These are phyloP conservation scores for Argyresthia albistria DNA, from an alignment of 2,888 invertebrate genomes.

Conservation along the genomic window DNA sequence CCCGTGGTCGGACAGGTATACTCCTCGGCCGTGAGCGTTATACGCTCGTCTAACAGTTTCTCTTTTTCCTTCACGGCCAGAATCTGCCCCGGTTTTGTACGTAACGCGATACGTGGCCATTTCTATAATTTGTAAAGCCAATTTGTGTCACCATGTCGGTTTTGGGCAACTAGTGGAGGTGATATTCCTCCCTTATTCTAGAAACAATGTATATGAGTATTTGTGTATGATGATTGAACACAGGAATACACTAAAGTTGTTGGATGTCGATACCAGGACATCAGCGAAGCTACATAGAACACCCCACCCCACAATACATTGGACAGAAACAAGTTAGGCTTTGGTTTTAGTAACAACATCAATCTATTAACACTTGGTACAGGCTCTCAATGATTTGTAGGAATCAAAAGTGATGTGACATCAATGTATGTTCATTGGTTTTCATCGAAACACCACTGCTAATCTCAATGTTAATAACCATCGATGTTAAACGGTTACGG, in stretches of 20 bases:
- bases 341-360: conserved; percentile 24
- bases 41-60: conserved; percentile 90
- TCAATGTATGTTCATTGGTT: neutral
- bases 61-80: conserved; percentile 90
- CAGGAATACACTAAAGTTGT: too few species aligned
- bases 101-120: conserved; percentile 88
- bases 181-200: too few species aligned
- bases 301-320: conserved; percentile 25
- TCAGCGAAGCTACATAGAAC: conserved; percentile 49
- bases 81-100: conserved; percentile 87
- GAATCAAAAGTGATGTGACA: neutral
- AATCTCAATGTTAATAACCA: conserved; percentile 41
- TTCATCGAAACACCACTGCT: conserved; percentile 21
- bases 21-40: conserved; percentile 91
- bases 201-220: too few species aligned
- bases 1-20: conserved; percentile 89
- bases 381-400: neutral
- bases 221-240: too few species aligned
- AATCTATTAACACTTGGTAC: conserved; percentile 13
- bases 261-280: conserved; percentile 16
- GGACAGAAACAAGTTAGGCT: conserved; percentile 27
- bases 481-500: conserved; percentile 39
- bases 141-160: conserved; percentile 56
- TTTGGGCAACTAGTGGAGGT: conserved; percentile 22
- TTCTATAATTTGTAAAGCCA: conserved; percentile 70